Evolutionary conservation across 2,888 invertebrate species (phyloP).

Genomic region (Cenopis cana): DNA sequence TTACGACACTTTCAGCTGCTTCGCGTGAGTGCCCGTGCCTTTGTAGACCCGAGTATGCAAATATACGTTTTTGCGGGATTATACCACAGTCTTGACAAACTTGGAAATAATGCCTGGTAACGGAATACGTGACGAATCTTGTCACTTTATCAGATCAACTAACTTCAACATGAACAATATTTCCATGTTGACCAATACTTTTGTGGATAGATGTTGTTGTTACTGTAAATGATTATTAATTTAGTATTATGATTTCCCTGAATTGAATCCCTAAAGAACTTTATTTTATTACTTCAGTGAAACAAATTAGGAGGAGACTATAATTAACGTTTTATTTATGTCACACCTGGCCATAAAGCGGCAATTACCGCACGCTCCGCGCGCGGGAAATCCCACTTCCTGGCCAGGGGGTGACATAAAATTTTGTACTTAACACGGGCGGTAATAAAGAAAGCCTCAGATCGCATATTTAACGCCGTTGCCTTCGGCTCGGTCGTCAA

Average conservation of each 20-base stretch:
- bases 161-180: background rate
- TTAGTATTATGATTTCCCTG: background rate
- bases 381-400: too few relatives aligned
- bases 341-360: too few relatives aligned
- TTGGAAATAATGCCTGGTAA: constrained; percentile 13
- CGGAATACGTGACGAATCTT: constrained; percentile 10
- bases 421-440: too few relatives aligned
- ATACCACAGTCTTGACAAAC: constrained; percentile 20
- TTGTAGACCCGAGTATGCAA: constrained; percentile 52
- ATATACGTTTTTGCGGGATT: constrained; percentile 50
- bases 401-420: too few relatives aligned
- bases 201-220: background rate
- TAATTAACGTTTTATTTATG: too few relatives aligned
- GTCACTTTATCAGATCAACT: background rate
- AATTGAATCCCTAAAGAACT: background rate
- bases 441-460: too few relatives aligned
- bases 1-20: constrained; percentile 37
- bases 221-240: background rate
- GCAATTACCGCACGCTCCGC: too few relatives aligned
- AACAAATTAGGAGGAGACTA: too few relatives aligned
- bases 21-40: constrained; percentile 52
- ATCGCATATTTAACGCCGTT: too few relatives aligned
- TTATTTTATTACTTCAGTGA: background rate
- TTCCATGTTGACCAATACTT: background rate
- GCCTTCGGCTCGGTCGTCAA: too few relatives aligned